A percentile compares a stretch with the other conserved stretches of the same genome.
Conservation (phyloP, 2,113 vertebrate genomes). For the Bufo gargarizans region DNA sequence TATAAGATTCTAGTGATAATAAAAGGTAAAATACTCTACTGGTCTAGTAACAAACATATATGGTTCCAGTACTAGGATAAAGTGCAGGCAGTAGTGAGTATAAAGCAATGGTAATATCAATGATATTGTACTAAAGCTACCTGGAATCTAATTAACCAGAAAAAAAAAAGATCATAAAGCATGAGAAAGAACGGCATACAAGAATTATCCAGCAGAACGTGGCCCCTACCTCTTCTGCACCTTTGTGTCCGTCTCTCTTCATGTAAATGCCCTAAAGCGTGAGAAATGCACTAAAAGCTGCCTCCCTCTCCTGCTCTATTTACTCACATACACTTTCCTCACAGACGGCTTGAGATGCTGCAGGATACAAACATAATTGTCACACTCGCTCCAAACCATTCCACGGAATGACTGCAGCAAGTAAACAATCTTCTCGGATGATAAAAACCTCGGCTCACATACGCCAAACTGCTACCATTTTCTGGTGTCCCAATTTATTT, state of each 20-base stretch:
- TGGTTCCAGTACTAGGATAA: neutral
- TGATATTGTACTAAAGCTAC: neutral
- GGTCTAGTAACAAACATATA: neutral
- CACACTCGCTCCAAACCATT: constrained; percentile 1
- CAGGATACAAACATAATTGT: constrained; percentile 22
- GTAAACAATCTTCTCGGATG: neutral
- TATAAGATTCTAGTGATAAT: neutral
- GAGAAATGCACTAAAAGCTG: constrained; percentile 21
- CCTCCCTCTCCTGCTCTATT: constrained; percentile 27
- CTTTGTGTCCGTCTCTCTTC: neutral
- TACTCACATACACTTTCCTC: constrained; percentile 17
- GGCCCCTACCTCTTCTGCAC: neutral
- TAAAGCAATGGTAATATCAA: neutral
- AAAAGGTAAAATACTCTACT: neutral
- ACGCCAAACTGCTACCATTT: neutral
- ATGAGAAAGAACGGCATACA: neutral
- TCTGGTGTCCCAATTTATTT: neutral
- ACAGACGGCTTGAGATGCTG: constrained; percentile 19
- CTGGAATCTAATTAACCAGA: neutral
- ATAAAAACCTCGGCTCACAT: neutral
- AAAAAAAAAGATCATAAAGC: neutral
- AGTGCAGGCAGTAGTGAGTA: neutral
- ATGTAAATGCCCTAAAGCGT: constrained; percentile 15
- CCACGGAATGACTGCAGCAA: constrained; percentile 28
- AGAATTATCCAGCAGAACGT: neutral